phyloP scores from a whole-genome alignment of 2,113 vertebrate species.

The Xyrauchen texanus region DNA sequence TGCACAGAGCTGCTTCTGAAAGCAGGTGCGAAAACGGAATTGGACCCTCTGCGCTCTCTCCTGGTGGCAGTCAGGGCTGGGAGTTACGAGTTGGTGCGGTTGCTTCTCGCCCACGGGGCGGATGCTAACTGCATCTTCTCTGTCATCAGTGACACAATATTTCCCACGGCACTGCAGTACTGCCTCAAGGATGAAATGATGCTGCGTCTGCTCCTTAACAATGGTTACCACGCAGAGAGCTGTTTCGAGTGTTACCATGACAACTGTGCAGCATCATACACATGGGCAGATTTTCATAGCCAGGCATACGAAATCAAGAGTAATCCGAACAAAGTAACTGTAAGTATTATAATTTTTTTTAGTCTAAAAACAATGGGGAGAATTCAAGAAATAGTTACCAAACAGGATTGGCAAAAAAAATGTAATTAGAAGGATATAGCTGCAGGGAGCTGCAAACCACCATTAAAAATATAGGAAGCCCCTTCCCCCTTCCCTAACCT shows the following conservation, averaged over 20 bases:
- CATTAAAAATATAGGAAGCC: too few species aligned
- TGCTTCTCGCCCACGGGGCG: slow-evolving; percentile 78
- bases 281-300: slow-evolving; percentile 67
- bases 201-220: slow-evolving; percentile 83
- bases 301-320: slow-evolving; percentile 56
- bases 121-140: slow-evolving; percentile 87
- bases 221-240: slow-evolving; percentile 80
- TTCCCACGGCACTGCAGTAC: slow-evolving; percentile 86
- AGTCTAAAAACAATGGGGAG: too few species aligned
- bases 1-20: slow-evolving; percentile 79
- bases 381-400: too few species aligned
- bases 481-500: too few species aligned
- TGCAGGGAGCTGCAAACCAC: too few species aligned
- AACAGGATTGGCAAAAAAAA: too few species aligned
- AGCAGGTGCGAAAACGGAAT: slow-evolving; percentile 77
- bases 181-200: slow-evolving; percentile 80
- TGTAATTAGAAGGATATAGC: too few species aligned
- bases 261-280: slow-evolving; percentile 68
- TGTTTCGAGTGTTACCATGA: slow-evolving; percentile 86
- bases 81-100: slow-evolving; percentile 78
- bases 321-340: slow-evolving; percentile 56
- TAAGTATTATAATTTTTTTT: slow-evolving; percentile 43
- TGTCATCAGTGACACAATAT: slow-evolving; percentile 77
- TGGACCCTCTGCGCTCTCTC: slow-evolving; percentile 82
- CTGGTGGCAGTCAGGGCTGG: slow-evolving; percentile 81